Conservation (phyloP, 2,113 vertebrate species). For the Pipra filicauda region DNA sequence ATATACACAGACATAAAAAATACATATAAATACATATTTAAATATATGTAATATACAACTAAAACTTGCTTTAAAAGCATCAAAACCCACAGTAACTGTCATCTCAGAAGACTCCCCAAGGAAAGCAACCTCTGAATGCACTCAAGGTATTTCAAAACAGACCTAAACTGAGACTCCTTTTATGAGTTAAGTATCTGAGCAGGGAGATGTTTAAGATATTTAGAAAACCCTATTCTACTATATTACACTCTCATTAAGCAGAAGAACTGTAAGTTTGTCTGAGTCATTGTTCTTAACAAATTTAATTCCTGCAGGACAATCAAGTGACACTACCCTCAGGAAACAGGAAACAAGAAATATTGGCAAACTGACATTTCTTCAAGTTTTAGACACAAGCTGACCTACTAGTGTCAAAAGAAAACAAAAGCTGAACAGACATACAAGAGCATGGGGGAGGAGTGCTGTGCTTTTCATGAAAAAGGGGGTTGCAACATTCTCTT, state of each 20-base stretch:
- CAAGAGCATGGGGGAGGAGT: neutral
- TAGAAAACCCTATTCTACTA: neutral
- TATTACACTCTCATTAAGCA: neutral
- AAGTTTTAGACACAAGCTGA: conserved; percentile 53
- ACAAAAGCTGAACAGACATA: conserved; percentile 43
- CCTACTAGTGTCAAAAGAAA: conserved; percentile 53
- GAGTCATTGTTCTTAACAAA: neutral
- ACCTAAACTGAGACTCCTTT: neutral
- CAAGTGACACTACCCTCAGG: conserved; percentile 3
- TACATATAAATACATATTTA: neutral
- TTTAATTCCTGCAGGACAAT: conserved; percentile 13
- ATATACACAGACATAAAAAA: neutral
- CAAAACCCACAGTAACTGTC: neutral
- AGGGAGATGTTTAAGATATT: neutral
- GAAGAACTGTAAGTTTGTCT: neutral
- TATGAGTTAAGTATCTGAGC: neutral
- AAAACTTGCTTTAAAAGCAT: neutral
- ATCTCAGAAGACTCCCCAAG: neutral
- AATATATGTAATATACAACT: neutral
- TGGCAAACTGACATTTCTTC: conserved; percentile 28
- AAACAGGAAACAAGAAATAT: conserved; percentile 42
- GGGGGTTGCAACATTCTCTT: neutral
- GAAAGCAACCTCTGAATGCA: neutral
- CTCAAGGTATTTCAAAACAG: neutral
- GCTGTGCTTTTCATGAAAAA: neutral